These are phyloP conservation scores for Diorhabda elongata DNA, from an alignment of 1,140 invertebrate species.

Conservation along the genomic window DNA sequence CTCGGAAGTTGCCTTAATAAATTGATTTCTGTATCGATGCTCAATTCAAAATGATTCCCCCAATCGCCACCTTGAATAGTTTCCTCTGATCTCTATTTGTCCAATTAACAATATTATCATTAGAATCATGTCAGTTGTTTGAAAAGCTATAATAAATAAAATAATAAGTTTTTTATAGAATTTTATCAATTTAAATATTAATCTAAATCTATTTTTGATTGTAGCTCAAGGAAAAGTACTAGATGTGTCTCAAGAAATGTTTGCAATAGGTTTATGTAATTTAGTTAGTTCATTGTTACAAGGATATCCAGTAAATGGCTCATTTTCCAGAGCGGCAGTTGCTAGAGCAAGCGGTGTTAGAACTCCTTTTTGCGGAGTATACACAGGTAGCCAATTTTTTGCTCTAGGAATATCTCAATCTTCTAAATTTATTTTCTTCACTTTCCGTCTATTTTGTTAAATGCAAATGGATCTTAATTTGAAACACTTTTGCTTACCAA, in stretches of 20 bases:
- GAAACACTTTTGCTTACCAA: no score
- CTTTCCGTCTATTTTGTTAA: no score
- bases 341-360: constrained; percentile 70
- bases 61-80: no score
- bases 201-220: constrained; percentile 15
- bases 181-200: not conserved
- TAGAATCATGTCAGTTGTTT: no score
- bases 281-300: constrained; percentile 68
- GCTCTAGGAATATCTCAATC: no score
- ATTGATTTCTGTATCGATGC: no score
- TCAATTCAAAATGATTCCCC: no score
- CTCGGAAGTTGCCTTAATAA: no score
- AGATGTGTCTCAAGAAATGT: constrained; percentile 66
- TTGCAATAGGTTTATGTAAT: constrained; percentile 65
- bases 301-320: constrained; percentile 69
- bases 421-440: no score
- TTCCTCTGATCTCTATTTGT: no score
- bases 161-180: not conserved
- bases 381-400: constrained; percentile 49
- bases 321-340: constrained; percentile 70
- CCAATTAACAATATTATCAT: no score
- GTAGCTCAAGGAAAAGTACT: constrained; percentile 51
- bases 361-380: constrained; percentile 68
- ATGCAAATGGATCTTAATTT: no score
- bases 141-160: not conserved